These are phyloP conservation scores for Sardinella longiceps DNA, from an alignment of 2,797 vertebrate genomes.

Conservation along the genomic window DNA sequence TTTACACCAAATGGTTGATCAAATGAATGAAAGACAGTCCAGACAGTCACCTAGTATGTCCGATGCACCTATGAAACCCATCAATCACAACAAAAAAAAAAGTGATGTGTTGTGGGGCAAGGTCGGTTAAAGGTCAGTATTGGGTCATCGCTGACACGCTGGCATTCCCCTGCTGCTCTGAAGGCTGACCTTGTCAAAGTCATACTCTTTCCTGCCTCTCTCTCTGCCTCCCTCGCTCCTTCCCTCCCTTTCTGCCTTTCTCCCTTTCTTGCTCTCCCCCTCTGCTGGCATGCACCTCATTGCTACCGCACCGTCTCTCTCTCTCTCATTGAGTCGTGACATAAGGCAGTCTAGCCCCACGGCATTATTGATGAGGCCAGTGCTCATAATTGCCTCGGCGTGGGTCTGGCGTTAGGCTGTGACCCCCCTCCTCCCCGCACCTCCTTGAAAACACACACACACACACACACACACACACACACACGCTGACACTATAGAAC, in stretches of 20 bases:
- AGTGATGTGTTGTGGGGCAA: slow-evolving; percentile 46
- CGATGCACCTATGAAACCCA: background rate
- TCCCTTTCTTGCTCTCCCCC: slow-evolving; percentile 21
- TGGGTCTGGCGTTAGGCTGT: slow-evolving; percentile 60
- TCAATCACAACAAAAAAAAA: background rate
- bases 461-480: slow-evolving; percentile 1
- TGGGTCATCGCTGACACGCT: slow-evolving; percentile 64
- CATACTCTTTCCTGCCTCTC: slow-evolving; percentile 62
- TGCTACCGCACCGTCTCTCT: slow-evolving; percentile 31
- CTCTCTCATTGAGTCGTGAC: slow-evolving; percentile 49
- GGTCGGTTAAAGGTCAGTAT: slow-evolving; percentile 63
- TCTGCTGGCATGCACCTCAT: slow-evolving; percentile 38
- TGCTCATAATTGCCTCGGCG: slow-evolving; percentile 64
- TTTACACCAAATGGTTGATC: background rate
- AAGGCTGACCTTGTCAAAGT: slow-evolving; percentile 72
- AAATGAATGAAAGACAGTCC: background rate
- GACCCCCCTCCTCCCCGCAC: slow-evolving; percentile 47
- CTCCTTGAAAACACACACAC: slow-evolving; percentile 41
- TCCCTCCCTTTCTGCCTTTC: background rate
- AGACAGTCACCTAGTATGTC: background rate
- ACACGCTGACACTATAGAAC: slow-evolving; percentile 23
- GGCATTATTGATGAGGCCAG: slow-evolving; percentile 66
- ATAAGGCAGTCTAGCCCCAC: slow-evolving; percentile 47
- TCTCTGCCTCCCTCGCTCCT: slow-evolving; percentile 43
- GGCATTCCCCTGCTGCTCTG: slow-evolving; percentile 65